Percentiles rank a stretch among this genome's conserved stretches.
phyloP scores from a whole-genome alignment of 2,113 vertebrate species.

The Siphamia tubifer region DNA sequence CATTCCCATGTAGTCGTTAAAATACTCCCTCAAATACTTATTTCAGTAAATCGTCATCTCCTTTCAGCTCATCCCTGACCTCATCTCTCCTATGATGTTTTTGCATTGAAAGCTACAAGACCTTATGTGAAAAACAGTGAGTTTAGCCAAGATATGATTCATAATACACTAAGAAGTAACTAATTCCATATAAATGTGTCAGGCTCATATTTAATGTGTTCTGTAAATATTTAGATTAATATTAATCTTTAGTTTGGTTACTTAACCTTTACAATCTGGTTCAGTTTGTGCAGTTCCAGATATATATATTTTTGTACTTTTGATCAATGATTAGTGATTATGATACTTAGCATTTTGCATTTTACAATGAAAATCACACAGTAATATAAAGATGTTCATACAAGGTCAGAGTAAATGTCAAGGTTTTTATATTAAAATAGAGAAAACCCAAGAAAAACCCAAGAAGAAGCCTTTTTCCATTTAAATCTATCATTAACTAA shows the following conservation, averaged over 20 bases:
- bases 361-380: too few species aligned
- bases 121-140: slow-evolving; percentile 18
- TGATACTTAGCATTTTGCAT: too few species aligned
- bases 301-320: too few species aligned
- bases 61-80: slow-evolving; percentile 15
- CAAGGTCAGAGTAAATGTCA: too few species aligned
- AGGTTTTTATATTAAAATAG: too few species aligned
- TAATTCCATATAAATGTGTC: not conserved
- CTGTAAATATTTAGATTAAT: slow-evolving; percentile 15
- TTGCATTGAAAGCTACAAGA: not conserved
- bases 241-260: slow-evolving; percentile 6
- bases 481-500: too few species aligned
- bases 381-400: too few species aligned
- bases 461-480: too few species aligned
- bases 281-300: too few species aligned
- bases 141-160: slow-evolving; percentile 20
- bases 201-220: not conserved
- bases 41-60: slow-evolving; percentile 25
- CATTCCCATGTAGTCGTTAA: slow-evolving; percentile 46
- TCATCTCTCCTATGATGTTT: slow-evolving; percentile 2
- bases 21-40: slow-evolving; percentile 28
- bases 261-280: too few species aligned
- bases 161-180: not conserved
- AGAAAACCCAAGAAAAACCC: too few species aligned
- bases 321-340: too few species aligned